These are phyloP conservation scores for Aurelia sp. DNA, from an alignment of 30 jellyfish, hydroid and myxozoan genomes.

Conservation along the genomic window DNA sequence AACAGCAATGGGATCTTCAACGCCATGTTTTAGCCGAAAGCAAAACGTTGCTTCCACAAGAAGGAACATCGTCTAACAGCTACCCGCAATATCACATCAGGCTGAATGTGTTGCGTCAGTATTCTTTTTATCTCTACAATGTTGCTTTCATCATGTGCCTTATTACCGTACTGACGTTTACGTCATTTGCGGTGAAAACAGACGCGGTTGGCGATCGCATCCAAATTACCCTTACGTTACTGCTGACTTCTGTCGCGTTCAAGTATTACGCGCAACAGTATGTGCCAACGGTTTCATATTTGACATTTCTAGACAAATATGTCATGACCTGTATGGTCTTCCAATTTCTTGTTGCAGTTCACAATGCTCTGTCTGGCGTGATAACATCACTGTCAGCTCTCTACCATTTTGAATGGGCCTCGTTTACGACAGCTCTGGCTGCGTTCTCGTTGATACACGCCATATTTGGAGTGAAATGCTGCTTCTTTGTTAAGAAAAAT, in stretches of 20 bases:
- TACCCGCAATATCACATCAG: conserved; percentile 49
- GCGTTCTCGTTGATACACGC: background rate
- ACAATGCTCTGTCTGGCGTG: conserved; percentile 24
- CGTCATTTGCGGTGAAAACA: conserved; percentile 39
- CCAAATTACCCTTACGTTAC: conserved; percentile 47
- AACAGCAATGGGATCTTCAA: conserved; percentile 43
- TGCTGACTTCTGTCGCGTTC: conserved; percentile 68
- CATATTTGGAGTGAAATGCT: conserved; percentile 7
- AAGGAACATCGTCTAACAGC: conserved; percentile 45
- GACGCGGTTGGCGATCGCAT: conserved; percentile 59
- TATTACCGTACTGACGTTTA: conserved; percentile 53
- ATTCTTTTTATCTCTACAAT: conserved; percentile 42
- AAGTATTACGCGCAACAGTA: conserved; percentile 48
- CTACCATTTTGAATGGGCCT: conserved; percentile 1
- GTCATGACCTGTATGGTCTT: conserved; percentile 49
- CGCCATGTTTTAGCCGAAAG: conserved; percentile 28
- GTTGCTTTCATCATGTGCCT: conserved; percentile 32
- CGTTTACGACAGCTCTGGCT: background rate
- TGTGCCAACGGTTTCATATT: conserved; percentile 60
- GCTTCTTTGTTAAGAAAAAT: too few relatives aligned
- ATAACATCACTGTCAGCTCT: conserved; percentile 5
- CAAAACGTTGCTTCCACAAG: background rate
- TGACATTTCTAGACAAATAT: conserved; percentile 38
- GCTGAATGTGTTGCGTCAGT: conserved; percentile 51
- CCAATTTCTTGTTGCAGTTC: conserved; percentile 62